A percentile compares a stretch with the other conserved stretches of the same genome.
These are phyloP conservation scores for Cepaea nemoralis DNA, from an alignment of 1,140 invertebrate genomes.

Conservation along the genomic window DNA sequence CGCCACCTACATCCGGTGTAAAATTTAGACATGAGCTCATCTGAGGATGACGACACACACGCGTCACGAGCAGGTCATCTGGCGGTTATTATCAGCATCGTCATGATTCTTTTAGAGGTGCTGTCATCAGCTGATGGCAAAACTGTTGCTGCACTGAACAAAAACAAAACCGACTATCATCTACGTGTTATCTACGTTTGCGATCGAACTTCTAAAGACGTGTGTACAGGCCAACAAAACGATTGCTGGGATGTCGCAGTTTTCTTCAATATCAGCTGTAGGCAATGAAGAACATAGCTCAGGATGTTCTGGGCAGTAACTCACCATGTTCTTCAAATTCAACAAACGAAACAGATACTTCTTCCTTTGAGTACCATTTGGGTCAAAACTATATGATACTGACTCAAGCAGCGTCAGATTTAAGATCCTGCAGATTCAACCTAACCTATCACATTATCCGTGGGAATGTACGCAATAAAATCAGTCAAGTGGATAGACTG, in stretches of 20 bases:
- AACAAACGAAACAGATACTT: neutral
- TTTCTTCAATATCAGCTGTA: neutral
- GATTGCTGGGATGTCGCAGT: neutral
- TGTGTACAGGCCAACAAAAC: neutral
- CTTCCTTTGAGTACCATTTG: neutral
- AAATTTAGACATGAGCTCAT: conserved; percentile 14
- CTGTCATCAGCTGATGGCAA: neutral
- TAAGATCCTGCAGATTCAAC: neutral
- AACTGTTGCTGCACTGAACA: neutral
- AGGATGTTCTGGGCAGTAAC: neutral
- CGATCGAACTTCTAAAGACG: neutral
- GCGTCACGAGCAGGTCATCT: neutral
- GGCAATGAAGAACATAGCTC: neutral
- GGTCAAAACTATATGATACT: neutral
- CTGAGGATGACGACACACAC: neutral
- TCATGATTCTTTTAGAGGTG: neutral
- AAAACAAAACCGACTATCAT: neutral
- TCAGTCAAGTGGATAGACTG: neutral
- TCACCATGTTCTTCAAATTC: neutral
- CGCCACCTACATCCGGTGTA: conserved; percentile 24
- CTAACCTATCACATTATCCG: neutral
- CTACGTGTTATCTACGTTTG: neutral
- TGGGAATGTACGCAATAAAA: neutral
- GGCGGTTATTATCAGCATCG: neutral
- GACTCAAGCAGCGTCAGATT: neutral